Conservation (phyloP, 2,888 invertebrate genomes). For the Octonoba sinensis region DNA sequence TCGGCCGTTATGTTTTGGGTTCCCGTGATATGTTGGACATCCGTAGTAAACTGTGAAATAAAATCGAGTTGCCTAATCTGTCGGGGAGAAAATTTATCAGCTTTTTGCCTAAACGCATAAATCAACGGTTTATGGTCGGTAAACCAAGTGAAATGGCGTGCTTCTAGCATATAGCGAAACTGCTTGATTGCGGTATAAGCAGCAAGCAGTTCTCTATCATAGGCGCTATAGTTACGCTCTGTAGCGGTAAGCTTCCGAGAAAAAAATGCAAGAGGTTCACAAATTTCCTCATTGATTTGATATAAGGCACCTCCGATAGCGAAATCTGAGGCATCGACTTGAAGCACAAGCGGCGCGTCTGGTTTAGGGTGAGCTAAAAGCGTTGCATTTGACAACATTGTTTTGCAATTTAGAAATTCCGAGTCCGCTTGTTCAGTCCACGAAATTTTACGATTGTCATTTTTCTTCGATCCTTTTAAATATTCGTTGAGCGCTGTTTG, state of each 20-base stretch:
- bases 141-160: neutral
- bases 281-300: conserved; percentile 57
- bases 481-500: neutral
- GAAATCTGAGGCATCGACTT: conserved; percentile 9
- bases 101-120: no score
- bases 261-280: conserved; percentile 65
- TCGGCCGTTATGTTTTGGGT: no score
- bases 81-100: no score
- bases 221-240: no score
- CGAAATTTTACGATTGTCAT: conserved; percentile 1
- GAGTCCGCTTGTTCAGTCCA: neutral
- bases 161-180: neutral
- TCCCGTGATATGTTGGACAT: no score
- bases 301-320: conserved; percentile 64
- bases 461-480: conserved; percentile 2
- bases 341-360: neutral
- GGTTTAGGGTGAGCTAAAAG: neutral
- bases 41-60: no score
- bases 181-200: neutral
- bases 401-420: conserved; percentile 6
- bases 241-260: no score
- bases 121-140: no score
- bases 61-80: no score
- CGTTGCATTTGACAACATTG: neutral
- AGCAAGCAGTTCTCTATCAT: conserved; percentile 12